Conservation (phyloP, 1,140 invertebrate species). For the Acromyrmex charruanus region DNA sequence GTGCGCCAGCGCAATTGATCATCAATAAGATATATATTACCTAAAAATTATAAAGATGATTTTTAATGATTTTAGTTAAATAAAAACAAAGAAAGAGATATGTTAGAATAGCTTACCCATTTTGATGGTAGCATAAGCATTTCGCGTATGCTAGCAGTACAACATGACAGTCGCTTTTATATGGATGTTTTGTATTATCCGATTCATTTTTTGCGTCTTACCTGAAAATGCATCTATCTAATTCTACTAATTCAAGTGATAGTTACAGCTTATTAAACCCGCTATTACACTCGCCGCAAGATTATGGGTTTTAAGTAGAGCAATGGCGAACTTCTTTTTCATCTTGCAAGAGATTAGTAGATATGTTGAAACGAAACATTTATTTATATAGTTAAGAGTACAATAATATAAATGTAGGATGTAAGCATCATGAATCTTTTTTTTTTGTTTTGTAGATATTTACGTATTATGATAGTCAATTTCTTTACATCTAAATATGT, state of each 20-base stretch:
- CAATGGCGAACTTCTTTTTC: slow-evolving; percentile 10
- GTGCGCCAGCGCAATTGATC: slow-evolving; percentile 35
- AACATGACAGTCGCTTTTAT: slow-evolving; percentile 44
- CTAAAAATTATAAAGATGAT: slow-evolving; percentile 26
- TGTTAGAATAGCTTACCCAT: slow-evolving; percentile 36
- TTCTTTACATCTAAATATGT: no score
- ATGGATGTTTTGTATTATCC: slow-evolving; percentile 15
- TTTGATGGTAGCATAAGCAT: slow-evolving; percentile 56
- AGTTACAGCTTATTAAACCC: slow-evolving; percentile 37
- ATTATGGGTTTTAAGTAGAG: slow-evolving; percentile 35
- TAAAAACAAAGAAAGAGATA: neutral
- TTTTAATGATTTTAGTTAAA: neutral
- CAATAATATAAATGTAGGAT: neutral
- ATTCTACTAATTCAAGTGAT: slow-evolving; percentile 15
- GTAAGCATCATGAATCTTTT: neutral
- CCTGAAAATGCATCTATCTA: slow-evolving; percentile 8
- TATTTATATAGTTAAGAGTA: neutral
- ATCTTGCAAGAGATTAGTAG: slow-evolving; percentile 4
- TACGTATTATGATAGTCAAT: no score
- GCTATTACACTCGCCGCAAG: slow-evolving; percentile 34
- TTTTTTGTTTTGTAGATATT: neutral
- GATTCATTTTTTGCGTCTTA: slow-evolving; percentile 9
- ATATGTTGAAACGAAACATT: slow-evolving; percentile 27
- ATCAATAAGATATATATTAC: slow-evolving; percentile 47
- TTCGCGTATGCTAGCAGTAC: slow-evolving; percentile 24